A percentile compares a stretch with the other conserved stretches of the same genome.
These are phyloP conservation scores for Tanaodytes sp. DNA, from an alignment of 2,888 invertebrate genomes.

Conservation along the genomic window DNA sequence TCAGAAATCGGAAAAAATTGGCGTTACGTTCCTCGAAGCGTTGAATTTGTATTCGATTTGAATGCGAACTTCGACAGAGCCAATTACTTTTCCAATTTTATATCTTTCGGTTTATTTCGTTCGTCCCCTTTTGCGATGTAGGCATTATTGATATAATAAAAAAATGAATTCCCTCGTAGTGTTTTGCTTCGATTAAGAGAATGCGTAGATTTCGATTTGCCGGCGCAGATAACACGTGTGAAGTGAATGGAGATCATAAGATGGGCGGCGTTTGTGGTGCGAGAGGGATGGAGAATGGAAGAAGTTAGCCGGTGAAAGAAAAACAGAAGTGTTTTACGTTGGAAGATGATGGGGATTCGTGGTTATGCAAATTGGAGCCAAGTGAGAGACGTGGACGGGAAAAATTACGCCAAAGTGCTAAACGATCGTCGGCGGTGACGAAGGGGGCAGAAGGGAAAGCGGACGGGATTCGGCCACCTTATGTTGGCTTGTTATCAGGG, in stretches of 20 bases:
- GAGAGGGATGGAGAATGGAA: not conserved
- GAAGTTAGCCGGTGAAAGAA: slow-evolving; percentile 21
- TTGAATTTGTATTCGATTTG: too few species aligned
- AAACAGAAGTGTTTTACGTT: slow-evolving; percentile 41
- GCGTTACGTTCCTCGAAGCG: too few species aligned
- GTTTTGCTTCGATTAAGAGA: slow-evolving; percentile 68
- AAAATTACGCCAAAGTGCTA: slow-evolving; percentile 73
- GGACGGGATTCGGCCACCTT: slow-evolving; percentile 65
- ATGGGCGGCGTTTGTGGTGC: slow-evolving; percentile 10
- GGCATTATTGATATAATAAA: slow-evolving; percentile 54
- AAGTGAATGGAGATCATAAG: slow-evolving; percentile 47
- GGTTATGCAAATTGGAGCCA: slow-evolving; percentile 69
- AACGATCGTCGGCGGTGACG: slow-evolving; percentile 67
- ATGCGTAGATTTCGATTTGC: slow-evolving; percentile 63
- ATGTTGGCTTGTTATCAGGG: slow-evolving; percentile 68
- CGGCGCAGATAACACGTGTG: slow-evolving; percentile 47
- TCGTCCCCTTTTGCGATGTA: too few species aligned
- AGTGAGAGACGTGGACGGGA: slow-evolving; percentile 61
- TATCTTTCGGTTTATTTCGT: not conserved
- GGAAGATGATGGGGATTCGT: slow-evolving; percentile 58
- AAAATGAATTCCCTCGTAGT: slow-evolving; percentile 64
- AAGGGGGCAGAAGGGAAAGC: slow-evolving; percentile 57
- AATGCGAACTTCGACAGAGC: too few species aligned
- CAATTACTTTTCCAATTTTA: slow-evolving; percentile 26
- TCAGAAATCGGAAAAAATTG: too few species aligned